Percentiles rank a stretch among this genome's conserved stretches.
Conservation (phyloP, 1,140 invertebrate species). For the Drosophila micromelanica region DNA sequence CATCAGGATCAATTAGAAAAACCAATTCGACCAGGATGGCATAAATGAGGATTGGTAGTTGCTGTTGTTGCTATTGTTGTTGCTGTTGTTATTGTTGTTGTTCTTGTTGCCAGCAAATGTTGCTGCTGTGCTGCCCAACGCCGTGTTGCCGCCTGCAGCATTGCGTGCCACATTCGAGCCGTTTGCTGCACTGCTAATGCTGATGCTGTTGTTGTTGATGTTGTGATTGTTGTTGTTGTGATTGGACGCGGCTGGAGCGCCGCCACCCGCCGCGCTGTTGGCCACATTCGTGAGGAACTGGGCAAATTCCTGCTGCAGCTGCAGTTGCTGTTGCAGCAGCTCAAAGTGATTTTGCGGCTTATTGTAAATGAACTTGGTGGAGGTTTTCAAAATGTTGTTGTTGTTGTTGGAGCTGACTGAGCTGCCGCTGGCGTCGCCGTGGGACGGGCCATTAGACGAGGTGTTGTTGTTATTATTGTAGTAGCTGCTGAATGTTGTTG, state of each 20-base stretch:
- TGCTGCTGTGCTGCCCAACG: conserved; percentile 12
- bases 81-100: conserved; percentile 37
- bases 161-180: conserved; percentile 17
- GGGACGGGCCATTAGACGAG: conserved; percentile 25
- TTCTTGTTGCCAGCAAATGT: conserved; percentile 35
- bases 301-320: conserved; percentile 80
- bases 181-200: conserved; percentile 16
- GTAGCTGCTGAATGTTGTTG: conserved; percentile 4
- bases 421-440: conserved; percentile 32
- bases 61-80: conserved; percentile 49
- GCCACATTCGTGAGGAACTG: conserved; percentile 80
- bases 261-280: conserved; percentile 52
- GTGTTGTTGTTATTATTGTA: conserved; percentile 12
- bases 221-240: conserved; percentile 20
- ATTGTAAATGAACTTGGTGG: conserved; percentile 80
- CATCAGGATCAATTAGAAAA: conserved; percentile 52
- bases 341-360: conserved; percentile 81
- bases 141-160: conserved; percentile 4
- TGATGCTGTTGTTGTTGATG: conserved; percentile 14
- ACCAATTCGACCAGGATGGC: conserved; percentile 79
- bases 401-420: conserved; percentile 44
- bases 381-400: conserved; percentile 71
- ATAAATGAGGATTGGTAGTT: conserved; percentile 52
- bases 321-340: conserved; percentile 75
- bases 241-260: neutral